Evolutionary conservation across 1,140 invertebrate species (phyloP).

Genomic region (Magallana gigas): DNA sequence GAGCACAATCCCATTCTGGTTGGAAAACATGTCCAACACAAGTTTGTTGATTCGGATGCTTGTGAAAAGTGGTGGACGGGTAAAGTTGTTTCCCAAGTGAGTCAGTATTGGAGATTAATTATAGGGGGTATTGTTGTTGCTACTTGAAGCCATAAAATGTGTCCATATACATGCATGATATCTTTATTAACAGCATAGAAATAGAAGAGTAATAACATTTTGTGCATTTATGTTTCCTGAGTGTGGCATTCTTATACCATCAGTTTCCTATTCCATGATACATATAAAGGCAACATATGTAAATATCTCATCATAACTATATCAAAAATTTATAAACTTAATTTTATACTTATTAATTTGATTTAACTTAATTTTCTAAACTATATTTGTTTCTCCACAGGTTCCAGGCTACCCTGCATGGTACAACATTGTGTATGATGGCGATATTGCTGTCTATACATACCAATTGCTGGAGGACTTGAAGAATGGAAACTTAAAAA

Average conservation of each 20-base stretch:
- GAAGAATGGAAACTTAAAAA: not conserved
- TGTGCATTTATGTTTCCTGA: not conserved
- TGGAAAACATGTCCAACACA: too few relatives aligned
- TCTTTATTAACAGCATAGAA: not conserved
- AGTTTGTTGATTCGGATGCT: too few relatives aligned
- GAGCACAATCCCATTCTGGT: too few relatives aligned
- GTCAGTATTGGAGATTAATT: not conserved
- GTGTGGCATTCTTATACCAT: not conserved
- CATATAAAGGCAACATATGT: not conserved
- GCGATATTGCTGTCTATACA: not conserved
- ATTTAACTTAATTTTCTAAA: not conserved
- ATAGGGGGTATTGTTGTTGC: not conserved
- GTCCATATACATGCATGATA: not conserved
- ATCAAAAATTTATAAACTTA: not conserved
- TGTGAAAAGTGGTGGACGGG: too few relatives aligned
- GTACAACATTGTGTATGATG: slow-evolving; percentile 37
- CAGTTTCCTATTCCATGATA: not conserved
- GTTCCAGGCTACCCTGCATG: slow-evolving; percentile 25
- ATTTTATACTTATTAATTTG: not conserved
- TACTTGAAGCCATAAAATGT: not conserved
- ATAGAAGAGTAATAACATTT: not conserved
- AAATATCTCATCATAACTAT: not conserved
- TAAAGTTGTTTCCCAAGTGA: too few relatives aligned
- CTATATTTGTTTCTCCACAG: not conserved
- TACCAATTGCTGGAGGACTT: slow-evolving; percentile 33